Evolutionary conservation across 2,797 vertebrate species (phyloP), one percentile per base, ranked within the genome.

Genomic region (Nannoperca obscura): DNA sequence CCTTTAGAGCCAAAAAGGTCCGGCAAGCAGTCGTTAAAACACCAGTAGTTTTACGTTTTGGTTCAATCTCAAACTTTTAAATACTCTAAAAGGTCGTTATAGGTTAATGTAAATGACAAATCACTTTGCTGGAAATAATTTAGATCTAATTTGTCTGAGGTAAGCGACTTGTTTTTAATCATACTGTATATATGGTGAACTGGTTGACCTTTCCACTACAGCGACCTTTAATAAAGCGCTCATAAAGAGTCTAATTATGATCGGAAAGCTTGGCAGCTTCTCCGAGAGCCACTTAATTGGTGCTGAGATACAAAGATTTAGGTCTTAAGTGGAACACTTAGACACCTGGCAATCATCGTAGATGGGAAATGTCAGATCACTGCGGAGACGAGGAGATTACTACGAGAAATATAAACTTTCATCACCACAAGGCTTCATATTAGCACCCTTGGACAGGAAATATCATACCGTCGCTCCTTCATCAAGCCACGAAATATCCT

Each of bases 321-420:
- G 4, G 42, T 71, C 50, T 78, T 76, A 4, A 73, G 69, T 13
- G 49, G 54, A 79, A 63, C 57, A 77, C 67, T 66, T 57, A 81
- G 47, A 74, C 80, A 72, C 32, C 36, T 4, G 2, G 27, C 34
- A 78, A 66, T 80, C 66, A 71, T 70, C 58, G 42, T 15, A 50
- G 61, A 34, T 50, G 53, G 58, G 74, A 83, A 91, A 90, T 85
- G 78, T 88, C 87, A 83, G 52, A 62, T 24, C 11, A 6, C 24
- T 38, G 71, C 74, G 80, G 68, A 69, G 47, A 68, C 7, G 8
- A 46, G 19, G 47, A 55, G 57, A 77, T 57, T 58, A 70, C 15
- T 44, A n/a, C 12, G 27, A 53, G 32, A 61, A 74, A 66, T 60
- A 17, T 64, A 47, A 69, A 34, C 24, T 22, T 42, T 38, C 15